A percentile compares a stretch with the other conserved stretches of the same genome.
Evolutionary conservation across 1,140 invertebrate species (phyloP).

Genomic region (Drosophila nikananu): DNA sequence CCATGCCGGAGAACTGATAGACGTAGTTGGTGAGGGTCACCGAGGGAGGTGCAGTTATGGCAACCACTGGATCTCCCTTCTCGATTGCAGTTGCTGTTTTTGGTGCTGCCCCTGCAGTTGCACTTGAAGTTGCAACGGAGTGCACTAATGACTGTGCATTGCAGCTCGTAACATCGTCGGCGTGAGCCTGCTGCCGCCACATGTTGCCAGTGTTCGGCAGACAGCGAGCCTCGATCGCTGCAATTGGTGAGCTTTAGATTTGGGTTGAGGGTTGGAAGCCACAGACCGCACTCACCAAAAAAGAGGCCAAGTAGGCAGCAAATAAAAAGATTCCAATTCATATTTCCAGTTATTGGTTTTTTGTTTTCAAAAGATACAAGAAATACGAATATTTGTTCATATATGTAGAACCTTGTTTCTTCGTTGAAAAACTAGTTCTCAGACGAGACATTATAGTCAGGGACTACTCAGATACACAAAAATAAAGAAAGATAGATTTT

Average conservation of each 20-base stretch:
- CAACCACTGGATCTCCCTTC: neutral
- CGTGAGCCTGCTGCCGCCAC: slow-evolving; percentile 43
- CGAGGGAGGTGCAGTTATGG: slow-evolving; percentile 3
- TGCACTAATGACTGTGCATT: slow-evolving; percentile 24
- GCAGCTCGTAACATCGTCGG: slow-evolving; percentile 30
- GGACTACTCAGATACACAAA: neutral
- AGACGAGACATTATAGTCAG: neutral
- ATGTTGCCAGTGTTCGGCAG: slow-evolving; percentile 47
- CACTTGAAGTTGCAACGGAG: slow-evolving; percentile 5
- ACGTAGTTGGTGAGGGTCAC: slow-evolving; percentile 44
- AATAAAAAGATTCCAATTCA: slow-evolving; percentile 28
- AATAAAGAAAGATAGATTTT: neutral
- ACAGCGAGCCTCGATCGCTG: slow-evolving; percentile 26
- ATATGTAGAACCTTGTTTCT: neutral
- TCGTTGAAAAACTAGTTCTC: slow-evolving; percentile 8
- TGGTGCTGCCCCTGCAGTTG: too few species aligned
- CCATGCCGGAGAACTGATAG: slow-evolving; percentile 47
- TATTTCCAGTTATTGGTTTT: neutral
- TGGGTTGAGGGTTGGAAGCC: neutral
- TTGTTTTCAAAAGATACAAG: neutral
- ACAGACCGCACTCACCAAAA: slow-evolving; percentile 16
- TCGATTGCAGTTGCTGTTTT: slow-evolving; percentile 8
- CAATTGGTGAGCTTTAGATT: neutral
- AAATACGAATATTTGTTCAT: neutral
- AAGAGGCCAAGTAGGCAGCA: slow-evolving; percentile 6